Base-by-base conservation (phyloP, 2,113 vertebrate genomes). In the Gobio gobio region DNA sequence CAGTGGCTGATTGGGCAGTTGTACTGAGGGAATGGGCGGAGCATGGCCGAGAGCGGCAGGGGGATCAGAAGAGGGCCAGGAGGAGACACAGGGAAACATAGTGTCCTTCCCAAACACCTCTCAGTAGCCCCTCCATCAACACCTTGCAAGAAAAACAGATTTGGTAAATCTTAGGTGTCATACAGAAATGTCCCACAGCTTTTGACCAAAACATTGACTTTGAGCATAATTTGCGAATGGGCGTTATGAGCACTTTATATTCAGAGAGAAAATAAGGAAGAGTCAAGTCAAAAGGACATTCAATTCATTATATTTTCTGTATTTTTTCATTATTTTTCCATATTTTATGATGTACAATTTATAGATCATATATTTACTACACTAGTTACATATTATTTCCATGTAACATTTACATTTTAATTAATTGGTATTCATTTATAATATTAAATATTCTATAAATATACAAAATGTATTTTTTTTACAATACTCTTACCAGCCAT, bases 81-180 rank as follows among this genome's bases (percentile, higher is more conserved):
- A 76, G 83, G 93, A 95, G 87, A 95, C 82, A 1, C 96, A 96
- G 91, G 96, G 96, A 70, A 94, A 95, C 93, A 98, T 97, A 94
- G 91, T 93, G 94, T 6, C 82, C 87, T 56, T 9, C 51, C 89
- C 75, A 14, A 88, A 91, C 90, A 91, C 92, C 92, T 88, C 87
- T 89, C 86, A 83, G 87, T 70, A 83, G 40, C 91, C 76, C 91
- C 89, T 94, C 96, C 90, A 92, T 93, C 0, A 73, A 81, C 45
- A 3, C 61, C 61, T 68, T 22, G 5, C 9, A 68, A 61, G 13
- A 59, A 80, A 80, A 81, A 51, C 26, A 81, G 26, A 68, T 26
- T 29, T 82, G 68, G 12, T 29, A 51, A 59, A 66, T 20, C 16
- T 22, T 61, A 29, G 13, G 6, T 51, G n/a, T 13, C 10, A 29